Conservation (phyloP, 1,140 invertebrate genomes). For the Pectinophora gossypiella region DNA sequence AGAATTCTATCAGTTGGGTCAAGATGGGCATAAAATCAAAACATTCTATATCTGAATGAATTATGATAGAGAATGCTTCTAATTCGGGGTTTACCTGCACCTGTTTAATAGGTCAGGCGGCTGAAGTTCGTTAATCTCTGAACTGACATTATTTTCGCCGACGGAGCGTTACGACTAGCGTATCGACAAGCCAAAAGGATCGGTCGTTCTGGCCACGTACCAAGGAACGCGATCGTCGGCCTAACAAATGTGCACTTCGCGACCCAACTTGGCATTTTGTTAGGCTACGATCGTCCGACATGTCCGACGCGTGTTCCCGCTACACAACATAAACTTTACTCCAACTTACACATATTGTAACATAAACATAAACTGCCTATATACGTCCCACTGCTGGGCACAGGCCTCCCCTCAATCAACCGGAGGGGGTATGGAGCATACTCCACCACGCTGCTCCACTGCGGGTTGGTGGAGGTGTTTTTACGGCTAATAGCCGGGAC, state of each 20-base stretch:
- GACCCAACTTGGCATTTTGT: constrained; percentile 71
- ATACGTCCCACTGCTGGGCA: too few relatives aligned
- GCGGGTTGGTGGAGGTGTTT: too few relatives aligned
- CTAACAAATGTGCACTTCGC: constrained; percentile 66
- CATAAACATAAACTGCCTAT: too few relatives aligned
- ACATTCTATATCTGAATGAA: background rate
- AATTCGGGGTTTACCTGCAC: constrained; percentile 27
- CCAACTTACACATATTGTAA: too few relatives aligned
- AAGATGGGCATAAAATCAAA: background rate
- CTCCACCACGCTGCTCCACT: too few relatives aligned
- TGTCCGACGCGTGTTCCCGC: too few relatives aligned
- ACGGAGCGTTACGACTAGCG: constrained; percentile 44
- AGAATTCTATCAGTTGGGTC: background rate
- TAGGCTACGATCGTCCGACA: constrained; percentile 8
- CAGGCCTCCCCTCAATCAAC: too few relatives aligned
- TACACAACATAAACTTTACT: too few relatives aligned
- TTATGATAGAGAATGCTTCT: background rate
- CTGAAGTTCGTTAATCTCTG: constrained; percentile 70
- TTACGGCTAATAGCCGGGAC: too few relatives aligned
- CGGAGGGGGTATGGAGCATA: too few relatives aligned
- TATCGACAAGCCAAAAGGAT: constrained; percentile 72
- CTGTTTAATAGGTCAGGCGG: constrained; percentile 58
- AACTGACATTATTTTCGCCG: constrained; percentile 67
- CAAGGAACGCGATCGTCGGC: constrained; percentile 67
- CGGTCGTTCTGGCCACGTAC: constrained; percentile 69